Percentiles rank a stretch among this genome's conserved stretches.
Conservation (phyloP, 1,140 invertebrate species). For the Drosophila parvula region DNA sequence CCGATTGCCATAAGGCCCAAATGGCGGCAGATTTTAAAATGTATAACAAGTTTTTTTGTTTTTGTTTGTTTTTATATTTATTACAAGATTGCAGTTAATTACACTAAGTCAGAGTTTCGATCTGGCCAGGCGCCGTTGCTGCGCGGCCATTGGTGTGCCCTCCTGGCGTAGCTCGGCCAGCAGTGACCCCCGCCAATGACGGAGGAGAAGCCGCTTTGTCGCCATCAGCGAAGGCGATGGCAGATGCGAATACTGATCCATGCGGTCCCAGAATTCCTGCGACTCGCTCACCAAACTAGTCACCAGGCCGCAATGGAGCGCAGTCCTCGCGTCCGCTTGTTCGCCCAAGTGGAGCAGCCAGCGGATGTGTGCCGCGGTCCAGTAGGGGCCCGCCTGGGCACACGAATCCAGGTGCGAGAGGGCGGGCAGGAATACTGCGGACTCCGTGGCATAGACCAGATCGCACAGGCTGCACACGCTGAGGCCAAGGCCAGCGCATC, state of each 20-base stretch:
- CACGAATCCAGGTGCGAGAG: constrained; percentile 92
- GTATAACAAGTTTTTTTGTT: not conserved
- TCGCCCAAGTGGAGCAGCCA: constrained; percentile 90
- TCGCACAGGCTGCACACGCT: constrained; percentile 95
- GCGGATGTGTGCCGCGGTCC: constrained; percentile 92
- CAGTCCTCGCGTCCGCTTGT: constrained; percentile 91
- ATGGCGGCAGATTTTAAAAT: not conserved
- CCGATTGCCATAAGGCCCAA: too few relatives aligned
- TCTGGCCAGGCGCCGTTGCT: constrained; percentile 25
- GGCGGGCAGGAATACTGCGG: constrained; percentile 93
- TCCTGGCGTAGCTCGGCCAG: constrained; percentile 49
- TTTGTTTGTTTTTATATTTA: not conserved
- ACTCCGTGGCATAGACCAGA: constrained; percentile 93
- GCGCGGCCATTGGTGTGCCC: constrained; percentile 34
- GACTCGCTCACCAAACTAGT: constrained; percentile 86
- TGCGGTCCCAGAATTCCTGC: constrained; percentile 86
- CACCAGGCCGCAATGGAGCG: constrained; percentile 88
- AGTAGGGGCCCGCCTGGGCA: constrained; percentile 93
- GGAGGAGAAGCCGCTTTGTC: constrained; percentile 85
- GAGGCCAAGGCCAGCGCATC: constrained; percentile 95
- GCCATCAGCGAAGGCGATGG: constrained; percentile 85
- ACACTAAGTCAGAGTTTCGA: constrained; percentile 10
- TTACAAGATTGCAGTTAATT: not conserved
- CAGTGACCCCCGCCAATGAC: constrained; percentile 39
- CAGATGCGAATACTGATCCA: constrained; percentile 85